phyloP scores from a whole-genome alignment of 1,140 invertebrate genomes.

The Scaptomyza pallida region DNA sequence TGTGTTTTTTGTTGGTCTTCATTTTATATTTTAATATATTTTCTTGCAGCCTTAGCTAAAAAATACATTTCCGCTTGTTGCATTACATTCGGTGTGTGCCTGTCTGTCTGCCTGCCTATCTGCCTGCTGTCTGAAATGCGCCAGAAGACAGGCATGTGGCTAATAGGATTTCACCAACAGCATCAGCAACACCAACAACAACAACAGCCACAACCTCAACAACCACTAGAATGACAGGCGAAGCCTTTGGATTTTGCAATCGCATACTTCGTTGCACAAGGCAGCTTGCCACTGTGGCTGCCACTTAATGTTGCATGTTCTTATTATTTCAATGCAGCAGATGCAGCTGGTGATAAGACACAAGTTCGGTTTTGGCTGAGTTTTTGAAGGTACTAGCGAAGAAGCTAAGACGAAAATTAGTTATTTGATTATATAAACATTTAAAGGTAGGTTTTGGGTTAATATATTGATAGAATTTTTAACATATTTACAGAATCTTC shows the following conservation, averaged over 20 bases:
- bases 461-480: too few species aligned
- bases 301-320: slow-evolving; percentile 55
- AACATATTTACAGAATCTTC: too few species aligned
- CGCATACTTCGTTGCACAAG: slow-evolving; percentile 69
- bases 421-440: too few species aligned
- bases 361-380: too few species aligned
- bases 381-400: too few species aligned
- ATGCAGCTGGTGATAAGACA: neutral
- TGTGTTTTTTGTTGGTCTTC: neutral
- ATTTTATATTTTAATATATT: slow-evolving; percentile 51
- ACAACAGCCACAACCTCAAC: slow-evolving; percentile 17
- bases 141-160: slow-evolving; percentile 68
- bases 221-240: slow-evolving; percentile 10
- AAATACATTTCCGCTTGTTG: slow-evolving; percentile 60
- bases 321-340: slow-evolving; percentile 32
- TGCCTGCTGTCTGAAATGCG: slow-evolving; percentile 57
- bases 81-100: slow-evolving; percentile 34
- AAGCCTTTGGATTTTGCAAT: slow-evolving; percentile 55
- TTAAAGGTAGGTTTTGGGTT: too few species aligned
- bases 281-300: slow-evolving; percentile 34
- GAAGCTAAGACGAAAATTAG: too few species aligned
- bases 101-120: slow-evolving; percentile 14
- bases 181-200: slow-evolving; percentile 12
- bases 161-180: slow-evolving; percentile 70
- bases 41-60: slow-evolving; percentile 57